Evolutionary conservation across 2,113 vertebrate genomes (phyloP).

Genomic region (Desmodus rotundus): DNA sequence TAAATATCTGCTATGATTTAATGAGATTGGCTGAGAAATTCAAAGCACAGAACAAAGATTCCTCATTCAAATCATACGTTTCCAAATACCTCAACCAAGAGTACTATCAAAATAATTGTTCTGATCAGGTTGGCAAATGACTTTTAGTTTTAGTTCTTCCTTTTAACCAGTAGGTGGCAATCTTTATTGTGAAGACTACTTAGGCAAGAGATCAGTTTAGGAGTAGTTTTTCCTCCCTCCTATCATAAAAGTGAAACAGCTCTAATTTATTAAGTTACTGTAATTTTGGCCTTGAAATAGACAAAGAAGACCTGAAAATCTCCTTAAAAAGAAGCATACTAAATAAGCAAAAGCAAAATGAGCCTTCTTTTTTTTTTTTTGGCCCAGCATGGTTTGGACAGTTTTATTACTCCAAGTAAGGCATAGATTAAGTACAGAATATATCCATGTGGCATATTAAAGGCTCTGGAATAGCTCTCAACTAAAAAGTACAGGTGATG

Average conservation of each 20-base stretch:
- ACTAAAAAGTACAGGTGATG: background rate
- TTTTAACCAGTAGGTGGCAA: slow-evolving; percentile 66
- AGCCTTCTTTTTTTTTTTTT: background rate
- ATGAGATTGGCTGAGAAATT: background rate
- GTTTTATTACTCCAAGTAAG: background rate
- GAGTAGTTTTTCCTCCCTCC: background rate
- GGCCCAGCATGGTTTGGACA: background rate
- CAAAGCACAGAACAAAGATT: background rate
- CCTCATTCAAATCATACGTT: background rate
- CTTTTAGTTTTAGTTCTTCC: slow-evolving; percentile 34
- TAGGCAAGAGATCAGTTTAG: background rate
- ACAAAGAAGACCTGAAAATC: background rate
- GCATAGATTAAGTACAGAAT: background rate
- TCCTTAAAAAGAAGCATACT: background rate
- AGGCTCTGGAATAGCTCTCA: background rate
- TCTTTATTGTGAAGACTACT: slow-evolving; percentile 21
- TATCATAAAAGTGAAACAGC: background rate
- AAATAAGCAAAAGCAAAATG: background rate
- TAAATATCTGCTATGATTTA: background rate
- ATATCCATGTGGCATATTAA: background rate
- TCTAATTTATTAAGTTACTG: background rate
- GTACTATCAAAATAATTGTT: background rate
- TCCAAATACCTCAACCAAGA: background rate
- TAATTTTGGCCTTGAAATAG: background rate
- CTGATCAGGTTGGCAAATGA: background rate